Conservation (phyloP, 2,113 vertebrate species). For the Macroglossus sobrinus region DNA sequence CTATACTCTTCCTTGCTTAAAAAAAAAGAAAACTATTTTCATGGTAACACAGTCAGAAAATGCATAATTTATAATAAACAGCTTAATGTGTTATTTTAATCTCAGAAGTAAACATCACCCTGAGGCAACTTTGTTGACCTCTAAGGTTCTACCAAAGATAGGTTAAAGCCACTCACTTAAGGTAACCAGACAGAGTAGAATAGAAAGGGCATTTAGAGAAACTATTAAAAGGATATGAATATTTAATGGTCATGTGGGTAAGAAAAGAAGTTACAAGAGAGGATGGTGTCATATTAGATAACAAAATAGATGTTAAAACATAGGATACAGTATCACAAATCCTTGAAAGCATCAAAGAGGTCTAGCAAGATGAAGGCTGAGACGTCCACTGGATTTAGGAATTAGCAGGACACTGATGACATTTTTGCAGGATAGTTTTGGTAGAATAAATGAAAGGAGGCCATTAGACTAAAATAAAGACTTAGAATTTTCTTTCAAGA, state of each 20-base stretch:
- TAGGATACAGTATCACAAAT: not conserved
- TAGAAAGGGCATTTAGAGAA: not conserved
- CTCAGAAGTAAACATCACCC: not conserved
- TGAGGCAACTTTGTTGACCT: not conserved
- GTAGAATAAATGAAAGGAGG: not conserved
- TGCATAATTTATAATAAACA: not conserved
- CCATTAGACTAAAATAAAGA: not conserved
- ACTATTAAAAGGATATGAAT: not conserved
- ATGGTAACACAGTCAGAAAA: not conserved
- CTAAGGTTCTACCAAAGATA: not conserved
- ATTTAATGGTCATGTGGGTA: not conserved
- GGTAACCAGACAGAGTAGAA: not conserved
- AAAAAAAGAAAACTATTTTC: not conserved
- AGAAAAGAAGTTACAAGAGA: not conserved
- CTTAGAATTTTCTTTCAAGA: not conserved
- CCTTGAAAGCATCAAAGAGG: not conserved
- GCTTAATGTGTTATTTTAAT: not conserved
- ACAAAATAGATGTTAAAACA: not conserved
- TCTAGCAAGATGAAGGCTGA: not conserved
- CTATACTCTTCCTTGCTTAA: not conserved
- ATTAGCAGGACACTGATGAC: not conserved
- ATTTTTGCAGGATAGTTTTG: not conserved
- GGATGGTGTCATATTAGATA: not conserved
- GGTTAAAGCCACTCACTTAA: not conserved
- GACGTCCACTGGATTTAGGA: not conserved